Base-by-base conservation (phyloP, 2,113 vertebrate species). In the Clarias gariepinus region DNA sequence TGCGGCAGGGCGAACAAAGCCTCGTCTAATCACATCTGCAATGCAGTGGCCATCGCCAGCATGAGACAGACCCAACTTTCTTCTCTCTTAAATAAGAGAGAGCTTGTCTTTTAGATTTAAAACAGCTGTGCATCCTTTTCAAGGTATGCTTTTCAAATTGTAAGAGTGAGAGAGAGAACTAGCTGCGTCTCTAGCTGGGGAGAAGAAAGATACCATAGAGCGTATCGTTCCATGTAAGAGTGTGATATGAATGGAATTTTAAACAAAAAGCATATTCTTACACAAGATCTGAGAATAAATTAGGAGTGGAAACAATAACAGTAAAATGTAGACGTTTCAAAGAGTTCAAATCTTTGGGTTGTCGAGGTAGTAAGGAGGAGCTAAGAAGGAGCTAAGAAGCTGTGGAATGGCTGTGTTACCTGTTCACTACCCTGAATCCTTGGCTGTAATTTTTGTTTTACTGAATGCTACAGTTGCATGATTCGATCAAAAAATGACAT, bases 1-100 rank as follows among this genome's bases (percentile, higher is more conserved):
- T 78, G 74, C 15, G 81, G 76, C 87, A 52, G 61, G 79, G 25
- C 28, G 85, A 86, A 83, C 84, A 91, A 86, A 88, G 83, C n/a
- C 69, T 84, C 4, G 30, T 69, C 80, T 89, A 91, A 90, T 91
- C 85, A 86, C 90, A 92, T 91, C 91, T 91, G 91, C 91, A 92
- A 90, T 92, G 91, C 91, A 86, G 91, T 87, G 81, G 83, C 89
- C 64, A 78, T 91, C 79, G 90, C 87, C 81, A 76, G 86, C 69
- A 6, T 66, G 33, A 64, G 61, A 86, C 33, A 88, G 76, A 76
- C 66, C 19, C 3, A 71, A 83, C 53, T 80, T 84, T 69, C 41
- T 64, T 33, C 47, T 41, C 57, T 36, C 55, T 81, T 53, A 18
- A 79, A 80, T 71, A 36, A 86, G 16, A 36, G 25, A 47, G 33